Conservation (phyloP, 2,113 vertebrate genomes). For the Pygoscelis antarcticus region DNA sequence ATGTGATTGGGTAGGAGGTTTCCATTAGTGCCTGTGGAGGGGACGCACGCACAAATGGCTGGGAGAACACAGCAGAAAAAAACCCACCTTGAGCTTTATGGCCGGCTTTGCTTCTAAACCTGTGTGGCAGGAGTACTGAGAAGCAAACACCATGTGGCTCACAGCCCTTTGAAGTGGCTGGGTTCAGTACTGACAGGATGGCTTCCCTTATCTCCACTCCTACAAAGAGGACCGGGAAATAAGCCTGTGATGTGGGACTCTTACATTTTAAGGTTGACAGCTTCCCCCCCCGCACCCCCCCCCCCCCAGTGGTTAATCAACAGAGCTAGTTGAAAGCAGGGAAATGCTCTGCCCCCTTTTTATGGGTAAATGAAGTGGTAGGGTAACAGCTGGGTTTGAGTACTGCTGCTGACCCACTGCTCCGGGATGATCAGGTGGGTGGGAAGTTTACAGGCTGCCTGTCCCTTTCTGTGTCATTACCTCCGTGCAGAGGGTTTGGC, state of each 20-base stretch:
- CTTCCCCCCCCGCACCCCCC: background rate
- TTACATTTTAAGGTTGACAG: background rate
- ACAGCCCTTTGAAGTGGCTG: background rate
- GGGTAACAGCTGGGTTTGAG: background rate
- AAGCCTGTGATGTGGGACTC: background rate
- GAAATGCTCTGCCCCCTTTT: background rate
- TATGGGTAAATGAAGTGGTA: background rate
- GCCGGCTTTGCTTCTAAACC: background rate
- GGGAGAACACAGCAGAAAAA: background rate
- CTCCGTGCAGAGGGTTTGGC: background rate
- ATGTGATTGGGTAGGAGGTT: background rate
- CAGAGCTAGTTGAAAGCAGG: background rate
- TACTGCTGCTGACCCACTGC: accelerated
- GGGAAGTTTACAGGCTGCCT: background rate
- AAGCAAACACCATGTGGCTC: background rate
- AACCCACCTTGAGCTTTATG: background rate
- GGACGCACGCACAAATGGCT: accelerated
- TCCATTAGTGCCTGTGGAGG: background rate
- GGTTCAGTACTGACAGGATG: background rate
- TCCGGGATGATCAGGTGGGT: background rate
- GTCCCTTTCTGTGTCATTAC: background rate
- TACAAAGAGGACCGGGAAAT: background rate
- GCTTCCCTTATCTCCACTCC: background rate
- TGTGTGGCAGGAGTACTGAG: background rate
- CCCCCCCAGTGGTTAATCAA: background rate